These are phyloP conservation scores for Anabacerthia variegaticeps DNA, from an alignment of 2,797 vertebrate species.

Conservation along the genomic window DNA sequence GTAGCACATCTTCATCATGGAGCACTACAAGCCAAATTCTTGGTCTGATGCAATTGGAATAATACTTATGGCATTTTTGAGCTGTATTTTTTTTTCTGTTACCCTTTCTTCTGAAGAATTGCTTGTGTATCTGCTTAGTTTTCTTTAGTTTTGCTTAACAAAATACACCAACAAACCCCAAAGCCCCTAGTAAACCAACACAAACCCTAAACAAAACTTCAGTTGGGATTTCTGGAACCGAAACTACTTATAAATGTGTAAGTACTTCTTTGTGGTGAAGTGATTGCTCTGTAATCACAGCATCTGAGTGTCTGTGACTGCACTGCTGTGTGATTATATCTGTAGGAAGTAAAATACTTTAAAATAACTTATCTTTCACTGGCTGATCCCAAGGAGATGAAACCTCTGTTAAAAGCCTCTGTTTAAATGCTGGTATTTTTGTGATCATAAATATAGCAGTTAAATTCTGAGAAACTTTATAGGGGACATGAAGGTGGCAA, in stretches of 20 bases:
- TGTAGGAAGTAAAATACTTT: background rate
- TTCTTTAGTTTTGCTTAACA: background rate
- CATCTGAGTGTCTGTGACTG: background rate
- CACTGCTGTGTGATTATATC: background rate
- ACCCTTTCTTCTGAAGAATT: background rate
- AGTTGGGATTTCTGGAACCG: background rate
- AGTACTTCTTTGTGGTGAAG: no score
- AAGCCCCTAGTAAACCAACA: no score
- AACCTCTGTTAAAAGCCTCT: background rate
- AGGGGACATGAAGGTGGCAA: background rate
- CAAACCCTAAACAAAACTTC: no score
- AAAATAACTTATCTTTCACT: background rate
- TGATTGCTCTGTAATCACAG: background rate
- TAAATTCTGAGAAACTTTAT: background rate
- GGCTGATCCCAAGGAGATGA: background rate
- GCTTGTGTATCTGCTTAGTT: background rate
- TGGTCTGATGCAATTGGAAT: background rate
- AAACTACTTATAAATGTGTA: background rate
- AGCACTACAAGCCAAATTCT: background rate
- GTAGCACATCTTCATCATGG: fast-evolving
- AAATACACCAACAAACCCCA: no score
- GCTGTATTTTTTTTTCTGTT: background rate
- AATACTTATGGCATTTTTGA: fast-evolving
- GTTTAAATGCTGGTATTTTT: background rate
- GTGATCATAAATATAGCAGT: background rate